Conservation (phyloP, 2,797 vertebrate genomes). For the Lithobates pipiens region DNA sequence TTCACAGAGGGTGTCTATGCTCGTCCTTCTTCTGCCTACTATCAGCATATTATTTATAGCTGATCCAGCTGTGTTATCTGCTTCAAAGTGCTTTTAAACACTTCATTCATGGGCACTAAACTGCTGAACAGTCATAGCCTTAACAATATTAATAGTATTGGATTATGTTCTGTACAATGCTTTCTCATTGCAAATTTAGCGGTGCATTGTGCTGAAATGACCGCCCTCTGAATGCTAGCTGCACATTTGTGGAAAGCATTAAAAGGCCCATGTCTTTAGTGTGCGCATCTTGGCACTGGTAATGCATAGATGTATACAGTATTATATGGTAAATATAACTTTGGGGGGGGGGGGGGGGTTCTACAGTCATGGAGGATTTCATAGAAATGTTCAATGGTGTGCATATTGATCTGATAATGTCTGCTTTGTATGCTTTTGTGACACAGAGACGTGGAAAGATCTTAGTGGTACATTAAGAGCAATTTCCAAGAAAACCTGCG, state of each 20-base stretch:
- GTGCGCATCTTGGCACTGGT: not conserved
- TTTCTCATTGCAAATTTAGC: conserved; percentile 17
- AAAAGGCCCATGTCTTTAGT: not conserved
- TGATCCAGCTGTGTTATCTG: conserved; percentile 47
- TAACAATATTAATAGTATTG: conserved; percentile 30
- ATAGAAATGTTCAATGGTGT: not conserved
- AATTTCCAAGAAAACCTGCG: not conserved
- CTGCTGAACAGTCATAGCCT: conserved; percentile 11
- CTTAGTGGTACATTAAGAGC: not conserved
- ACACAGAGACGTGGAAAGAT: not conserved
- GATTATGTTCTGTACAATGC: not conserved
- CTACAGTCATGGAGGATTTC: not conserved
- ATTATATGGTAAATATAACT: not conserved
- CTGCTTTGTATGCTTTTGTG: not conserved
- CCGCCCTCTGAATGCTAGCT: conserved; percentile 5
- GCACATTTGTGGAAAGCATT: not conserved
- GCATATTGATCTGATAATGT: not conserved
- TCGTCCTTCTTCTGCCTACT: not conserved
- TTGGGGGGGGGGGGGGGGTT: too few relatives aligned
- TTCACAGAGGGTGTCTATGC: not conserved
- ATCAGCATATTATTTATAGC: conserved; percentile 37
- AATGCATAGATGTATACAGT: not conserved
- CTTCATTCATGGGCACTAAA: conserved; percentile 32
- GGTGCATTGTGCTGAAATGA: conserved; percentile 12
- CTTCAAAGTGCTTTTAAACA: conserved; percentile 15